These are phyloP conservation scores for Apoda limacodes DNA, from an alignment of 2,888 invertebrate species.

Conservation along the genomic window DNA sequence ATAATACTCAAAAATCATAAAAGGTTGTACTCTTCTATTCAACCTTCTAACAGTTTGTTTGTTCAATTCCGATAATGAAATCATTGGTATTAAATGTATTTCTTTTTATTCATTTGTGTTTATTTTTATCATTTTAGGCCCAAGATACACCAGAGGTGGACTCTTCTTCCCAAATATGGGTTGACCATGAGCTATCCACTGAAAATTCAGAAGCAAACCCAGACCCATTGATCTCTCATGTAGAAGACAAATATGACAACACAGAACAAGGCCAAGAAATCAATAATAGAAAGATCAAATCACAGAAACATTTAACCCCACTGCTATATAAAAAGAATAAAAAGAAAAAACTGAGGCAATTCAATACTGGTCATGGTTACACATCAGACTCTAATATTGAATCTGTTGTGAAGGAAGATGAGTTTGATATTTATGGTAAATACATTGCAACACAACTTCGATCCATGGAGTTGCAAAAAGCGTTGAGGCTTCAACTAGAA, in stretches of 20 bases:
- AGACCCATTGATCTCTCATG: constrained; percentile 39
- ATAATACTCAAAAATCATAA: no score
- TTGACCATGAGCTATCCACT: constrained; percentile 30
- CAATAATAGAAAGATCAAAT: constrained; percentile 40
- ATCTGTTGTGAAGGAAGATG: constrained; percentile 36
- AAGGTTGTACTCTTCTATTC: no score
- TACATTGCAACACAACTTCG: constrained; percentile 56
- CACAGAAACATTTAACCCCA: no score
- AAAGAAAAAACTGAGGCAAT: constrained; percentile 32
- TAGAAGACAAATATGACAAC: constrained; percentile 25
- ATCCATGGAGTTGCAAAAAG: constrained; percentile 45
- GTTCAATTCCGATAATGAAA: no score
- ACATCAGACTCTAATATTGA: constrained; percentile 27
- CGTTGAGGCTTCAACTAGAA: constrained; percentile 45
- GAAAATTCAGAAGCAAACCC: constrained; percentile 31
- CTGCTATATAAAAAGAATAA: constrained; percentile 32
- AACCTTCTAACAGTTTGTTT: no score
- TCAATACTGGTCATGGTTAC: constrained; percentile 31
- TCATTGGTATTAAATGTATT: no score
- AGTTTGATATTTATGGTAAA: constrained; percentile 59
- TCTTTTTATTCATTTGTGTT: constrained; percentile 2
- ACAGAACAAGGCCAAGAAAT: constrained; percentile 27
- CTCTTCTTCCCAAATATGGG: constrained; percentile 42
- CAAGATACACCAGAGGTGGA: constrained; percentile 37
- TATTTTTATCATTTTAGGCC: constrained; percentile 25